These are phyloP conservation scores for Doryteuthis pealeii DNA, from an alignment of 1,140 invertebrate genomes.

Conservation along the genomic window DNA sequence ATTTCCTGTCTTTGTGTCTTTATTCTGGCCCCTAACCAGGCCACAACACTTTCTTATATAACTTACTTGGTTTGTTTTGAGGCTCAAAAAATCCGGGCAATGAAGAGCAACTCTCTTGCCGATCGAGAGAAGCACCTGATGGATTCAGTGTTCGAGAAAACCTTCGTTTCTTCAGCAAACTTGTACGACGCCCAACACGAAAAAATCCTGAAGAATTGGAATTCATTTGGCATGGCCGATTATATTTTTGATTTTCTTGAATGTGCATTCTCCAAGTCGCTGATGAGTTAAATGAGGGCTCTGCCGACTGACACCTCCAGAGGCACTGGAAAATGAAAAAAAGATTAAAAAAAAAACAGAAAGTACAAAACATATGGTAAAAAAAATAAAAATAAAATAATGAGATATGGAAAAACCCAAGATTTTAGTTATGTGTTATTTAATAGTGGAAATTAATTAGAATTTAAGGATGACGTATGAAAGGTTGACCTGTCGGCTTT, in stretches of 20 bases:
- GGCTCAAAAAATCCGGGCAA: constrained; percentile 18
- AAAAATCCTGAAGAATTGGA: constrained; percentile 32
- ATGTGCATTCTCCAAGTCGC: constrained; percentile 59
- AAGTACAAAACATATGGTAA: no score
- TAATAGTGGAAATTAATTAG: no score
- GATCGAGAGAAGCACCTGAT: constrained; percentile 20
- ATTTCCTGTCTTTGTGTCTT: no score
- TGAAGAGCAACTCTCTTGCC: constrained; percentile 26
- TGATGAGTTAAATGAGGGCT: constrained; percentile 47
- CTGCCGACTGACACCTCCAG: constrained; percentile 89
- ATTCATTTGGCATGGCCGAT: constrained; percentile 18
- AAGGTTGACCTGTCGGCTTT: no score
- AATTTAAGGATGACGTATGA: no score
- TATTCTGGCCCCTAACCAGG: no score
- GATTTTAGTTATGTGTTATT: no score
- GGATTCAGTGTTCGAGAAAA: constrained; percentile 18
- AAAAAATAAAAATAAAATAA: no score
- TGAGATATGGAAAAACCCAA: no score
- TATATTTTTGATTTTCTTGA: constrained; percentile 39
- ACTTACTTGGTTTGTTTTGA: neutral
- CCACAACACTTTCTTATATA: no score
- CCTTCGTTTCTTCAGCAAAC: constrained; percentile 43
- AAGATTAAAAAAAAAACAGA: neutral
- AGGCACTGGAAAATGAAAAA: constrained; percentile 74
- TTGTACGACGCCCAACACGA: constrained; percentile 44